phyloP scores from a whole-genome alignment of 1,140 invertebrate species.

The Phocides pigmalion region DNA sequence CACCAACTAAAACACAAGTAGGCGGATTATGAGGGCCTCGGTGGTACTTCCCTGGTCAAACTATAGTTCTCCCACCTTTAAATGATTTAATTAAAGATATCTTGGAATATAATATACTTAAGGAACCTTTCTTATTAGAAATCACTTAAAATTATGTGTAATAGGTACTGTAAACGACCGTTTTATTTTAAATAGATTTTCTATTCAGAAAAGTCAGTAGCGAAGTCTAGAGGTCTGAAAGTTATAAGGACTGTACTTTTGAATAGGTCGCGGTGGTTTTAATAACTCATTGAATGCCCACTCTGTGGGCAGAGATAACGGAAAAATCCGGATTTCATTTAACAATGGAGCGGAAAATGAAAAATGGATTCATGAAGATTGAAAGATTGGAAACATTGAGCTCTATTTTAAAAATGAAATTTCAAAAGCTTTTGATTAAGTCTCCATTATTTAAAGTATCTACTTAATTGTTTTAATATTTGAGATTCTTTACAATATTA shows the following conservation, averaged over 20 bases:
- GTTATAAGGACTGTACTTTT: slow-evolving; percentile 13
- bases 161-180: no score
- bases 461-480: not conserved
- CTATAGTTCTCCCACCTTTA: no score
- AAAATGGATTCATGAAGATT: slow-evolving; percentile 40
- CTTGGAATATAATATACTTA: no score
- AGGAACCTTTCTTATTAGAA: no score
- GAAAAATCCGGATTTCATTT: slow-evolving; percentile 37
- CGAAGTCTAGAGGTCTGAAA: not conserved
- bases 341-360: slow-evolving; percentile 41
- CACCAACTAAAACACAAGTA: no score
- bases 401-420: slow-evolving; percentile 19
- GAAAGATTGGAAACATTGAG: slow-evolving; percentile 35
- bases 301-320: slow-evolving; percentile 36
- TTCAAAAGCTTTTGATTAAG: not conserved
- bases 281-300: slow-evolving; percentile 34
- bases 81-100: no score
- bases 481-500: not conserved
- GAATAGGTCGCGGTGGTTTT: slow-evolving; percentile 15
- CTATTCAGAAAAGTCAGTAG: not conserved
- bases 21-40: no score
- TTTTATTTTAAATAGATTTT: no score
- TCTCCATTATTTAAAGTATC: slow-evolving; percentile 1
- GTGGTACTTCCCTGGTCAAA: no score
- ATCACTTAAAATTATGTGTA: no score